Evolutionary conservation across 2,797 vertebrate species (phyloP), one percentile per base, ranked within the genome.

Genomic region (Pampus argenteus): DNA sequence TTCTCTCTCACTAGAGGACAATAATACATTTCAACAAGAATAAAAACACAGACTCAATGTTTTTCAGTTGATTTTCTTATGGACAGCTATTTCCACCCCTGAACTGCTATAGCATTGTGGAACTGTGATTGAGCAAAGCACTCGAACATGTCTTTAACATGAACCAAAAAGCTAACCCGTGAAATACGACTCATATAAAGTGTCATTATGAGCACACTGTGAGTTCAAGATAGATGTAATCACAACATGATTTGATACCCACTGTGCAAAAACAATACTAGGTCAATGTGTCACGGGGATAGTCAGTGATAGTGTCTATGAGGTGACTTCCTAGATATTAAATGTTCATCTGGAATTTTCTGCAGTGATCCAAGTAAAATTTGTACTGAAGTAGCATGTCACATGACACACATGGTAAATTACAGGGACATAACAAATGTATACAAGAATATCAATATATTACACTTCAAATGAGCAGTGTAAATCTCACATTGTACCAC

Each of bases 1-100:
- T 68, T 20, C 62, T 90, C 65, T 11, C 58, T 78, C 81, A 60
- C 67, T 63, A 45, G 22, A 67, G 18, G 40, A 17, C 62, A 79
- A 79, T 66, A 70, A 69, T 45, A 50, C 48, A 69, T 49, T 79
- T 76, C 29, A 70, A n/a, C 60, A 38, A 45, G 17, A 67, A 60
- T 57, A 45, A 73, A 75, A 77, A 44, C 72, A 66, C 52, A 60
- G 20, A 59, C 55, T 63, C 70, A 61, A 9, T 47, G 47, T 9
- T 62, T 62, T 25, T 69, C 9, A 31, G 29, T 40, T 50, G 65
- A 71, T 74, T 50, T 50, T 56, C 29, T 52, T 67, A 66, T 23
- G 13, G 54, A 74, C 66, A 59, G 48, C 47, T 66, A 66, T 78
- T 77, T 56, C 63, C 67, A n/a, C 15, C 34, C 3, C 23, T 3